phyloP scores from a whole-genome alignment of 2,113 vertebrate species.

The Chionodraco myersi region DNA sequence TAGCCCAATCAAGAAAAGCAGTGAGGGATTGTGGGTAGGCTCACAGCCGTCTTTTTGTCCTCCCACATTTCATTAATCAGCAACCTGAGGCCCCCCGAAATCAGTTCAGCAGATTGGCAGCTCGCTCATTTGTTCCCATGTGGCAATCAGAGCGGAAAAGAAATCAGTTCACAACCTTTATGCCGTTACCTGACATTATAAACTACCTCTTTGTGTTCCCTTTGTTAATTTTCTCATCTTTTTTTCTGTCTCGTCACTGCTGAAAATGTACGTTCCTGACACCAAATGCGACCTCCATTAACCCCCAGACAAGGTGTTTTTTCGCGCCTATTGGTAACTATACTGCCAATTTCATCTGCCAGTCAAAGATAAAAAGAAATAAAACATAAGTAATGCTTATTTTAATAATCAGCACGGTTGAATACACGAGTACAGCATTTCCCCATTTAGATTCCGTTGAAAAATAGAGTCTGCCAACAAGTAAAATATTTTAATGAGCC shows the following conservation, averaged over 20 bases:
- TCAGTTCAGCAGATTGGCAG: slow-evolving; percentile 71
- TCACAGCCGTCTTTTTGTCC: slow-evolving; percentile 71
- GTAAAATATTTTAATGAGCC: slow-evolving; percentile 37
- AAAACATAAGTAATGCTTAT: slow-evolving; percentile 7
- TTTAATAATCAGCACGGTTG: slow-evolving; percentile 19
- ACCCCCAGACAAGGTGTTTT: slow-evolving; percentile 16
- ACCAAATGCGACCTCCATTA: slow-evolving; percentile 67
- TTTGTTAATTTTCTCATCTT: slow-evolving; percentile 37
- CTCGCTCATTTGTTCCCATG: slow-evolving; percentile 70
- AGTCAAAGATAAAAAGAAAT: slow-evolving; percentile 24
- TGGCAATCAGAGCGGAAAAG: slow-evolving; percentile 66
- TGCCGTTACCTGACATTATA: slow-evolving; percentile 62
- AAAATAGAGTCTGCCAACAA: slow-evolving; percentile 12
- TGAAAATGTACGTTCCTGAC: slow-evolving; percentile 25
- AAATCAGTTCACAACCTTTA: slow-evolving; percentile 70
- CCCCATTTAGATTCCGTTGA: slow-evolving; percentile 15
- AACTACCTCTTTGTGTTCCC: slow-evolving; percentile 54
- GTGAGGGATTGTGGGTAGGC: slow-evolving; percentile 72
- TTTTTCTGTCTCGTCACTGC: neutral
- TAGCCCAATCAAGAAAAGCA: slow-evolving; percentile 81
- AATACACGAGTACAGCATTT: slow-evolving; percentile 4
- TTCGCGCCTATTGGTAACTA: slow-evolving; percentile 28
- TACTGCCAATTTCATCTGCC: slow-evolving; percentile 37
- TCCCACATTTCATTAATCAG: slow-evolving; percentile 80
- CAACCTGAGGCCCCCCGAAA: slow-evolving; percentile 72